phyloP scores from a whole-genome alignment of 2,888 invertebrate species.

The Chrysina gloriosa region DNA sequence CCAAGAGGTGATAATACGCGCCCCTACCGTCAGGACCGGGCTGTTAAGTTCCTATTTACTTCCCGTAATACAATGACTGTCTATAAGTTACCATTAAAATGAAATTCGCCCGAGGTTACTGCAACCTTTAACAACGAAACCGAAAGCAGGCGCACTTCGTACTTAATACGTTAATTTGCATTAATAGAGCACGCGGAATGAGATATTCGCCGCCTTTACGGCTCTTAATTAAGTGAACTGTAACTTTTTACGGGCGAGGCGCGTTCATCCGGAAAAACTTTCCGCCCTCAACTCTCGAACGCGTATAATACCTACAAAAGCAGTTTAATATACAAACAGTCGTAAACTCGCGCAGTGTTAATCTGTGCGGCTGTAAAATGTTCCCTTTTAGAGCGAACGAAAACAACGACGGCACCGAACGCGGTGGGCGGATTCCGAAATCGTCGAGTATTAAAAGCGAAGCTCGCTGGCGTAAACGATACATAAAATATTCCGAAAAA shows the following conservation, averaged over 20 bases:
- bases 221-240: conserved; percentile 36
- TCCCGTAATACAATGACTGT: too few species aligned
- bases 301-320: conserved; percentile 17
- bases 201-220: conserved; percentile 25
- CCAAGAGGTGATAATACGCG: too few species aligned
- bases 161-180: conserved; percentile 33
- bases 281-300: conserved; percentile 17
- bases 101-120: conserved; percentile 2
- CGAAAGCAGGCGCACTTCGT: not conserved
- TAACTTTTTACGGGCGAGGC: conserved; percentile 25
- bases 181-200: conserved; percentile 25
- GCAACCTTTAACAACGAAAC: conserved; percentile 4
- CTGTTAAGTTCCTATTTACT: too few species aligned
- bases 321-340: conserved; percentile 34
- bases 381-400: not conserved
- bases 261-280: conserved; percentile 30
- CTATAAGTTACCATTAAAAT: conserved; percentile 12
- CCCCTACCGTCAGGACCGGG: too few species aligned
- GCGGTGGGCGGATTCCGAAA: not conserved
- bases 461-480: not conserved
- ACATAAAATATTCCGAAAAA: not conserved
- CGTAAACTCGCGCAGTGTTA: conserved; percentile 33
- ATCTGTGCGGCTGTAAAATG: conserved; percentile 7
- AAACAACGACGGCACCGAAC: not conserved
- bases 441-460: not conserved